Conservation (phyloP, 2,888 invertebrate species). For the Dryocosmus kuriphilus region DNA sequence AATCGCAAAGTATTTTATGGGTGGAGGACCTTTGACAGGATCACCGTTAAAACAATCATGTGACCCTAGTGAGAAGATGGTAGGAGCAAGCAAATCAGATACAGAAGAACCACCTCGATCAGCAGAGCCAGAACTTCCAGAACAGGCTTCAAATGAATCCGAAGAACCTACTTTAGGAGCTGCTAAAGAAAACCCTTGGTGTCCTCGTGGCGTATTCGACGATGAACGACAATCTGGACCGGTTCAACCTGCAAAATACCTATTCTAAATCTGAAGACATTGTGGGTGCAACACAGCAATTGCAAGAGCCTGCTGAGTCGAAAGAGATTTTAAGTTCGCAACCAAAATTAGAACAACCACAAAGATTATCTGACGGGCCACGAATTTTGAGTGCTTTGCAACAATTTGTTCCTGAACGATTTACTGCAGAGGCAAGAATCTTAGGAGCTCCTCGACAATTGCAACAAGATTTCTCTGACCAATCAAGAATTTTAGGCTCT, state of each 20-base stretch:
- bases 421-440: background rate
- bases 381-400: background rate
- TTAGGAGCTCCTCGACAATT: background rate
- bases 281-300: background rate
- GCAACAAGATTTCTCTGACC: background rate
- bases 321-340: background rate
- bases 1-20: constrained; percentile 68
- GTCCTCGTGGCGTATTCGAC: constrained; percentile 3
- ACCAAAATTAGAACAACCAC: background rate
- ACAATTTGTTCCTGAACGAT: background rate
- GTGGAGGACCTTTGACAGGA: constrained; percentile 62
- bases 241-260: background rate
- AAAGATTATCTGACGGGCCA: background rate
- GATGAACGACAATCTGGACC: background rate
- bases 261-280: background rate
- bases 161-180: constrained; percentile 11
- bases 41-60: constrained; percentile 43
- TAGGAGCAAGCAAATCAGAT: background rate
- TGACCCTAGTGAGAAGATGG: background rate
- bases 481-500: background rate
- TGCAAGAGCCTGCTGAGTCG: background rate
- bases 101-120: background rate
- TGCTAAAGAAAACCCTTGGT: background rate
- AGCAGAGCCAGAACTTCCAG: background rate
- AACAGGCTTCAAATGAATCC: background rate